Base-by-base conservation (phyloP, 2,113 vertebrate species). In the Neopipo cinnamomea region DNA sequence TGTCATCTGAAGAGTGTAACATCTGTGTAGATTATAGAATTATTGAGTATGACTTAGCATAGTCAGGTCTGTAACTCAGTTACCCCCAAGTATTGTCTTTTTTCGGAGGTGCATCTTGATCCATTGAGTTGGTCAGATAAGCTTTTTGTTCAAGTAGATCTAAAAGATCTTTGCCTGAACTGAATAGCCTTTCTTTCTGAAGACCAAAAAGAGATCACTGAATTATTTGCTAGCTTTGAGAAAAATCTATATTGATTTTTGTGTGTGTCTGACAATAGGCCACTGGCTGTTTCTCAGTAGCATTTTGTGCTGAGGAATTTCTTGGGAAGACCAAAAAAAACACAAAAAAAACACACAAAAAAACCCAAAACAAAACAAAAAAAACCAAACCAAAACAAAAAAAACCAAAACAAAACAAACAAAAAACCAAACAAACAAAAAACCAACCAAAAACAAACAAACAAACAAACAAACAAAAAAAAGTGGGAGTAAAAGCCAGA, bases 191-290 rank as follows among this genome's bases (percentile, higher is more conserved):
- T 89, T 72, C 66, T 85, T 89, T 96, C 95, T 90, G 85, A 82
- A 97, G 91, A 96, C 75, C 77, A 72, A 89, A 58, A 91, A 91
- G 44, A 96, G 87, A 96, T 97, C 84, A 95, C 92, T 98, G 95
- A 97, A 97, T 98, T 98, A 98, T 98, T 98, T 97, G 86, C 96
- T 98, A 98, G 98, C 98, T 98, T 95, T 95, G 89, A 97, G 94
- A 92, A 98, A 97, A 97, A 97, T 93, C 91, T 78, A 37, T 97
- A 98, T 98, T 98, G 98, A 98, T 98, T 97, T 80, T 91, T 94
- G 5, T 85, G 12, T 50, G 53, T 97, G 75, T 88, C 75, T 93
- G 76, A 74, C 74, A 91, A 79, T 83, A 95, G 86, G 91, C 92
- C 87, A 81, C 89, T 96, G 96, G 93, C 92, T 96, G 87, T 97